These are phyloP conservation scores for Callimorpha dominula DNA, from an alignment of 2,888 invertebrate species.

Conservation along the genomic window DNA sequence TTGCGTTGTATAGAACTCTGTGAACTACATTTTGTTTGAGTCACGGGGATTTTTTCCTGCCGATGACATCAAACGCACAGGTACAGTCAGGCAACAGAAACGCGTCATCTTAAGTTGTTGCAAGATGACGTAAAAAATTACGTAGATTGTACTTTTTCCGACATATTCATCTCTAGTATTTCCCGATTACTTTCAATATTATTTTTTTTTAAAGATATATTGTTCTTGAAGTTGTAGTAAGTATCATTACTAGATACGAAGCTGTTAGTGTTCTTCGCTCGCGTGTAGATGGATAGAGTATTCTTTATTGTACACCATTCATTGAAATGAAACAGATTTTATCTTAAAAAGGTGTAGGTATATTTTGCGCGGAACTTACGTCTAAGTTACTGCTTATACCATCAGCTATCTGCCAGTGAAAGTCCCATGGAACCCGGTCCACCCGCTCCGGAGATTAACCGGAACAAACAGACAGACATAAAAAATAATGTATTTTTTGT, in stretches of 20 bases:
- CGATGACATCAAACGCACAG: conserved; percentile 17
- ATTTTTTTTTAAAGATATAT: background rate
- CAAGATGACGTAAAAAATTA: conserved; percentile 29
- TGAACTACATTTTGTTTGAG: background rate
- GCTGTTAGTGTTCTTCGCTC: background rate
- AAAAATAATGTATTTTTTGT: too few species aligned
- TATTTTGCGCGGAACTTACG: too few species aligned
- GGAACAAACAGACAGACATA: too few species aligned
- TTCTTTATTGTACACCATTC: too few species aligned
- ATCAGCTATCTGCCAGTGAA: too few species aligned
- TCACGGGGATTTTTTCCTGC: conserved; percentile 32
- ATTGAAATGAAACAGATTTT: too few species aligned
- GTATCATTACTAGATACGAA: background rate
- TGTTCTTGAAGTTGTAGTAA: background rate
- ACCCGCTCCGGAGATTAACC: too few species aligned
- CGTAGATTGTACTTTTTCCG: background rate
- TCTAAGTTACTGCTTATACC: too few species aligned
- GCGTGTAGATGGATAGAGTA: too few species aligned
- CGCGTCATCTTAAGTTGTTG: conserved; percentile 29
- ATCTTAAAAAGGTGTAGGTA: too few species aligned
- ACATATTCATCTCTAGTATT: background rate
- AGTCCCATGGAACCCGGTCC: too few species aligned
- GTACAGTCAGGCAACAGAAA: conserved; percentile 21
- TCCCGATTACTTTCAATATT: background rate
- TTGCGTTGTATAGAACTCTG: background rate